phyloP scores from a whole-genome alignment of 2,888 invertebrate species.

The Plagodis pulveraria region DNA sequence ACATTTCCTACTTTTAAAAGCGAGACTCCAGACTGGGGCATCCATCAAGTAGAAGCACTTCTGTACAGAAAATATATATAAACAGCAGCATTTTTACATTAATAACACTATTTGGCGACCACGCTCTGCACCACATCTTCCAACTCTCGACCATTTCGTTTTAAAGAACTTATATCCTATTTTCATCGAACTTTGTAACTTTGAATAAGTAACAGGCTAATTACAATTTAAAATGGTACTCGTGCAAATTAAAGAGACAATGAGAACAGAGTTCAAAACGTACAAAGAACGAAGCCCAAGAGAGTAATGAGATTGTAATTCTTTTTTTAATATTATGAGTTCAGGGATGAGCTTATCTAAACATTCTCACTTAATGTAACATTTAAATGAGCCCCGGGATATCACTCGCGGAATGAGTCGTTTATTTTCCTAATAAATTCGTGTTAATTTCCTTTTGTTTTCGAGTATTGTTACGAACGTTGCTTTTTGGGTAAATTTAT shows the following conservation, averaged over 20 bases:
- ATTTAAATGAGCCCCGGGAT: constrained; percentile 28
- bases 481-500: constrained; percentile 7
- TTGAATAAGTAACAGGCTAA: constrained; percentile 85
- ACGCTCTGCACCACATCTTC: constrained; percentile 92
- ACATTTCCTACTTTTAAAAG: constrained; percentile 18
- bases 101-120: constrained; percentile 91
- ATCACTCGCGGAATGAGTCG: constrained; percentile 33
- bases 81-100: constrained; percentile 87
- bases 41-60: constrained; percentile 89
- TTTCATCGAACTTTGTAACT: constrained; percentile 84
- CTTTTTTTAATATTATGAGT: constrained; percentile 24
- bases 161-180: constrained; percentile 87
- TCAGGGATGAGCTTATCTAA: constrained; percentile 40
- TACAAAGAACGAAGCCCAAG: constrained; percentile 28
- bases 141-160: constrained; percentile 90
- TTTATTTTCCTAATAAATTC: constrained; percentile 38
- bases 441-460: constrained; percentile 24
- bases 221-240: constrained; percentile 69
- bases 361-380: constrained; percentile 38
- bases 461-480: constrained; percentile 13
- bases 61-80: constrained; percentile 89
- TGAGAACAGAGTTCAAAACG: constrained; percentile 45
- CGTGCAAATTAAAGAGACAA: constrained; percentile 60
- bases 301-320: constrained; percentile 38
- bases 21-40: constrained; percentile 61